A percentile compares a stretch with the other conserved stretches of the same genome.
These are phyloP conservation scores for Tineola bisselliella DNA, from an alignment of 2,888 invertebrate species.

Conservation along the genomic window DNA sequence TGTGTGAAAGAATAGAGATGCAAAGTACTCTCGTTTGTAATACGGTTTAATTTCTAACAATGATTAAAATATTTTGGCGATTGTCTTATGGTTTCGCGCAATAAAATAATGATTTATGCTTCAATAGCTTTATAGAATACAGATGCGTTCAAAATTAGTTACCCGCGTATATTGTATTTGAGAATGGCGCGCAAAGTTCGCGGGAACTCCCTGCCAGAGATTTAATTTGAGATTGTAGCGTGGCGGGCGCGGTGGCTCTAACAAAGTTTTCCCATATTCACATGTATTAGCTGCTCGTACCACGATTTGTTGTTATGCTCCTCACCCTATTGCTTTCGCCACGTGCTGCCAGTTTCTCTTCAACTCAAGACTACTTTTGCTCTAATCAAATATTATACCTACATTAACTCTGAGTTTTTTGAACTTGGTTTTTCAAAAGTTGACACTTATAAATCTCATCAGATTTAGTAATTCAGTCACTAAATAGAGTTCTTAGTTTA, in stretches of 20 bases:
- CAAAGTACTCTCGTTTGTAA: no score
- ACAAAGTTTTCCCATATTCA: conserved; percentile 51
- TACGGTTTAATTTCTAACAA: no score
- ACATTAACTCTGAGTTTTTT: no score
- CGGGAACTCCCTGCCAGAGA: conserved; percentile 29
- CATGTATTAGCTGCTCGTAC: conserved; percentile 49
- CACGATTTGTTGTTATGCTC: conserved; percentile 38
- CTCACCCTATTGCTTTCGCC: conserved; percentile 27
- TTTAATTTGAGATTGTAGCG: conserved; percentile 59
- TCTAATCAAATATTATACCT: neutral
- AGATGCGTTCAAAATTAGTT: conserved; percentile 6
- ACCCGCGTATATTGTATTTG: neutral
- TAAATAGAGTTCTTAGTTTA: no score
- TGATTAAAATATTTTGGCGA: no score
- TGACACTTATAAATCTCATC: no score
- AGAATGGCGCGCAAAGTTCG: conserved; percentile 8
- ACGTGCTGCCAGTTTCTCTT: conserved; percentile 22
- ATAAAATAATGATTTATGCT: neutral
- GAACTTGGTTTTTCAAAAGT: no score
- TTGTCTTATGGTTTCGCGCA: no score
- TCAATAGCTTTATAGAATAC: conserved; percentile 7
- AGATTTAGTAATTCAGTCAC: no score
- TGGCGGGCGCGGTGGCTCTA: conserved; percentile 29
- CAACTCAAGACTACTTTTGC: neutral
- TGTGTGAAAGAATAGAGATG: no score